Evolutionary conservation across 1,140 invertebrate species (phyloP), one percentile per base, ranked within the genome.

Genomic region (Atopsyche davidsoni): DNA sequence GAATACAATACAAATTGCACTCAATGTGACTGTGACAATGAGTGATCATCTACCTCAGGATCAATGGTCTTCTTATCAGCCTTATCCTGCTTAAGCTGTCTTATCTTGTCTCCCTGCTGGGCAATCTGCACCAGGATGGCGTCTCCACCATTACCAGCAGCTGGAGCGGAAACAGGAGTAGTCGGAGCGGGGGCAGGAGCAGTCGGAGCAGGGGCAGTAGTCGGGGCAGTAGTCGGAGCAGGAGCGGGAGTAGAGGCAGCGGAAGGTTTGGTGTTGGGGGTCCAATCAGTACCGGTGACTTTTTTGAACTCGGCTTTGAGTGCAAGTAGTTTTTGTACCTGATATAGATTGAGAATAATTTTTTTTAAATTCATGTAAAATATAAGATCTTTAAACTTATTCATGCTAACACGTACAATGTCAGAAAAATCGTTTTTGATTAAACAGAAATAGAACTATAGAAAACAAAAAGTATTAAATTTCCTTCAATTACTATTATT

Each of bases 251-350:
- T 11, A n/a, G n/a, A n/a, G 3, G 64, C 59, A 11, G 22, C 25
- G 13, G 51, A 48, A 19, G 51, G 31, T 21, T 54, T 53, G 38
- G 64, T 59, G 42, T 68, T 72, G 2, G 79, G 77, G 47, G 80
- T 79, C 82, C 82, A 86, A 43, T 86, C 83, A 51, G 69, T 67
- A 16, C 83, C 85, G 11, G 79, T 78, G 4, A 66, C 55, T 35
- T 64, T 62, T 67, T 86, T 87, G 64, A 80, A 91, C 39, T 86
- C 73, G 0, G 72, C 69, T 67, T 91, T 91, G n/a, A 91, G 67
- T 11, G 65, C 63, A 1, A 88, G 60, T 3, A 90, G 68, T 23
- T 67, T 66, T 60, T 89, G 82, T 0, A 89, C 83, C 70, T 73
- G 32, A n/a, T n/a, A n/a, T n/a, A n/a, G n/a, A n/a, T n/a, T n/a